phyloP scores from a whole-genome alignment of 1,140 invertebrate genomes.

The Meloidogyne floridensis region DNA sequence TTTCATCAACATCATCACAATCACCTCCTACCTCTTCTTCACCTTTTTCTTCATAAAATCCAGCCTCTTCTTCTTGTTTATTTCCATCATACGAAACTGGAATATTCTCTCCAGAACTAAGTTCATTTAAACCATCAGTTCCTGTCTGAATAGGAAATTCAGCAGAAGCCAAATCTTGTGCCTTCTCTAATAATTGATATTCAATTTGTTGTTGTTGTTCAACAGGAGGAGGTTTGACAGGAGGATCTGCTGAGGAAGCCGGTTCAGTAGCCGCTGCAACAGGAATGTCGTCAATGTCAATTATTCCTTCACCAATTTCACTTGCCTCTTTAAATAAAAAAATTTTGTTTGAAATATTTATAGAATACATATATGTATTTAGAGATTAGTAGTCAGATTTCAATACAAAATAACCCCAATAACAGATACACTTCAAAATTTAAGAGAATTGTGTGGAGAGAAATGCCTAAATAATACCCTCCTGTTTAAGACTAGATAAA shows the following conservation, averaged over 20 bases:
- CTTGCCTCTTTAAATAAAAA: neutral
- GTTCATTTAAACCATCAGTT: neutral
- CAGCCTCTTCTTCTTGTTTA: conserved; percentile 2
- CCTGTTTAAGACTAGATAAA: no score
- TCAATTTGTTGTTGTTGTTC: neutral
- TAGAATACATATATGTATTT: no score
- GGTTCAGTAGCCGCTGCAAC: no score
- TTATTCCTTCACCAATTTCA: neutral
- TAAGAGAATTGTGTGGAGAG: no score
- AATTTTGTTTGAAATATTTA: neutral
- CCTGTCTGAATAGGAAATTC: neutral
- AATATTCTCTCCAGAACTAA: neutral
- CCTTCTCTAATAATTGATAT: neutral
- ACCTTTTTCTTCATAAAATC: neutral
- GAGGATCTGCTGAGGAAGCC: neutral
- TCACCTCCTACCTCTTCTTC: conserved; percentile 1
- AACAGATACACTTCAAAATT: no score
- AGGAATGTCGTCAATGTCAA: conserved; percentile 14
- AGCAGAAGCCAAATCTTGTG: neutral
- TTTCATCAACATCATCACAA: neutral
- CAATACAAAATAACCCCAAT: no score
- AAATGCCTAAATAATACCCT: no score
- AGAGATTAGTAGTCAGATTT: no score
- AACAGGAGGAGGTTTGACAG: neutral
- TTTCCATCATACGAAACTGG: neutral